Evolutionary conservation across 2,888 invertebrate species (phyloP).

Genomic region (Lymantria dispar): DNA sequence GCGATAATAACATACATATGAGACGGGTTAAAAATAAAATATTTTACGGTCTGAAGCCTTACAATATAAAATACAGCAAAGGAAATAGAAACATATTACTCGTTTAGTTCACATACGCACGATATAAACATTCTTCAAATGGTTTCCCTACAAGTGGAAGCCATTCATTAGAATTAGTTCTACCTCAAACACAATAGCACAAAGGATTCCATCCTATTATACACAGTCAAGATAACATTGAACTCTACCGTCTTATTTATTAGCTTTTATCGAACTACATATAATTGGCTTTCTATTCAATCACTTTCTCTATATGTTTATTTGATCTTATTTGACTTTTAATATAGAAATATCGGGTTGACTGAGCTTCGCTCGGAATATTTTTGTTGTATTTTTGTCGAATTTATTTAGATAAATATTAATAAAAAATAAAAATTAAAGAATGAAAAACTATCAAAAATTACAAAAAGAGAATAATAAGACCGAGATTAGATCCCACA

Average conservation of each 20-base stretch:
- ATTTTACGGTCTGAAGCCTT: not conserved
- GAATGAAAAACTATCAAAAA: too few species aligned
- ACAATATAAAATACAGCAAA: not conserved
- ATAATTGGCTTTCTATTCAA: conserved; percentile 32
- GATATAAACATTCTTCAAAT: not conserved
- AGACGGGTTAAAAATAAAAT: too few species aligned
- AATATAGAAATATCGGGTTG: too few species aligned
- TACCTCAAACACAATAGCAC: conserved; percentile 3
- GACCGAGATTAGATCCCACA: too few species aligned
- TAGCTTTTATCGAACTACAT: conserved; percentile 13
- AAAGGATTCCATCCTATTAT: conserved; percentile 1
- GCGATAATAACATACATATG: too few species aligned
- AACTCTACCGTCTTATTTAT: not conserved
- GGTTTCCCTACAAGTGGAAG: not conserved
- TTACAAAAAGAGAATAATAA: too few species aligned
- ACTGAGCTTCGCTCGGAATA: too few species aligned
- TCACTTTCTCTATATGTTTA: conserved; percentile 33
- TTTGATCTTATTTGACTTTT: conserved; percentile 22
- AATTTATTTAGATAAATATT: too few species aligned
- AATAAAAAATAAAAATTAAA: too few species aligned
- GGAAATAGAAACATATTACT: not conserved
- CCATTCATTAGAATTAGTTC: conserved; percentile 4
- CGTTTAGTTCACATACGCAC: not conserved
- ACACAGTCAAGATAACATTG: not conserved
- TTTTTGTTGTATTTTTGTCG: too few species aligned